These are phyloP conservation scores for Drosophila persimilis DNA, from an alignment of 1,140 invertebrate genomes.

Conservation along the genomic window DNA sequence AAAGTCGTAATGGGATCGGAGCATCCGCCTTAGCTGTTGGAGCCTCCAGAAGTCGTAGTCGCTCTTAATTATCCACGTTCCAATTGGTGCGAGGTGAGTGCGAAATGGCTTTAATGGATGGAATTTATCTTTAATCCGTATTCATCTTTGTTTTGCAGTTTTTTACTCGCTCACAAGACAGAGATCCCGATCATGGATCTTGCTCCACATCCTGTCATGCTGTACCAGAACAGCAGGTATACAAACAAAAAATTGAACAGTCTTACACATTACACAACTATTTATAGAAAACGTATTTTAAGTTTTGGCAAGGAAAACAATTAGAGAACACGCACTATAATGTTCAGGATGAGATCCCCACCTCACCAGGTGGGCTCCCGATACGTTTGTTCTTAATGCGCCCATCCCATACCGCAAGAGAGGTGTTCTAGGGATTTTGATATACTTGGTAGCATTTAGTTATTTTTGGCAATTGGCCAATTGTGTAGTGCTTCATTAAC, in stretches of 20 bases:
- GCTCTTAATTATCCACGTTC: slow-evolving; percentile 68
- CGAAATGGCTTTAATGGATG: neutral
- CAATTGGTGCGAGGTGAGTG: slow-evolving; percentile 54
- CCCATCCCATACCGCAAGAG: no score
- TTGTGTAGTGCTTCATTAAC: slow-evolving; percentile 33
- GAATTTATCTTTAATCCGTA: neutral
- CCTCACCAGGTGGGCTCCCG: neutral
- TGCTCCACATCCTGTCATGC: slow-evolving; percentile 57
- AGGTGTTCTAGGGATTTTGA: slow-evolving; percentile 32
- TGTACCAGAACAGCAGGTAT: slow-evolving; percentile 79
- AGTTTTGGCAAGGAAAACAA: slow-evolving; percentile 55
- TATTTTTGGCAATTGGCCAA: no score
- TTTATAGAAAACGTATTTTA: slow-evolving; percentile 73
- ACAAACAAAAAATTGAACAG: slow-evolving; percentile 61
- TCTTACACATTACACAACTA: slow-evolving; percentile 65
- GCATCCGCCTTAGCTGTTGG: slow-evolving; percentile 27
- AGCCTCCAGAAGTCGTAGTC: slow-evolving; percentile 74
- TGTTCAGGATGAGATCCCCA: slow-evolving; percentile 12
- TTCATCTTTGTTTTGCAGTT: slow-evolving; percentile 11
- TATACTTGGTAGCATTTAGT: slow-evolving; percentile 37
- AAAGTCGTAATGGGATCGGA: slow-evolving; percentile 73
- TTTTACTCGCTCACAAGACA: slow-evolving; percentile 47
- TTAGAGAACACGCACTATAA: slow-evolving; percentile 46
- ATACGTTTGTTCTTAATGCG: slow-evolving; percentile 28
- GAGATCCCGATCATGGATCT: slow-evolving; percentile 14